A percentile compares a stretch with the other conserved stretches of the same genome.
Conservation (phyloP, 2,797 vertebrate species). For the Eulemur rubriventer region DNA sequence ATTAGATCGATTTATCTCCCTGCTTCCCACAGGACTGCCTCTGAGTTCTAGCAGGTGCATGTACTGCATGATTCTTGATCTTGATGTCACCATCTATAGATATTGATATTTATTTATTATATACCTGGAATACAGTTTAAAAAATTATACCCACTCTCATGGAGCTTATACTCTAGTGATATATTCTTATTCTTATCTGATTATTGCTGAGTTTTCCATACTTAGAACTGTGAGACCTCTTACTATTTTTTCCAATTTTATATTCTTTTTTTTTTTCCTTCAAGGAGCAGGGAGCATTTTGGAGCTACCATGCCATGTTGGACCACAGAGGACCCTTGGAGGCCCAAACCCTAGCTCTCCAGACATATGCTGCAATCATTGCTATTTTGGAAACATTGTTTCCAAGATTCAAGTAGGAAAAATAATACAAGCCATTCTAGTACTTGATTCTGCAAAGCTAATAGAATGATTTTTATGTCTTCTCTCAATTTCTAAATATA, state of each 20-base stretch:
- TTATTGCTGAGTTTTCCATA: background rate
- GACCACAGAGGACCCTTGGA: background rate
- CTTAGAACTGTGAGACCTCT: background rate
- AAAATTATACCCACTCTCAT: background rate
- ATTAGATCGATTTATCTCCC: background rate
- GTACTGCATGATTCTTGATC: background rate
- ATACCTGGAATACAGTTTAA: background rate
- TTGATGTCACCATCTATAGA: background rate
- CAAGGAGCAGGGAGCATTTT: background rate
- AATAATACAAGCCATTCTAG: background rate
- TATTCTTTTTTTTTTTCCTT: background rate
- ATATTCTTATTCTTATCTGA: background rate
- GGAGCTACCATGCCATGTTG: background rate
- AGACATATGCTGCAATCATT: background rate
- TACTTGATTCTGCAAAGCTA: background rate
- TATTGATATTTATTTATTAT: background rate
- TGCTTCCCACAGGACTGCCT: background rate
- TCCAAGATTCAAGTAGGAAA: background rate
- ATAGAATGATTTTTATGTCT: background rate
- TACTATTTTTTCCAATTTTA: background rate
- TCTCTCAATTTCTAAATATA: background rate
- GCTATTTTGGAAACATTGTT: background rate
- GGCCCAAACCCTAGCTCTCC: background rate
- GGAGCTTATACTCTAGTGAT: background rate
- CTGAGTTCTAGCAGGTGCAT: background rate